Percentiles rank a stretch among this genome's conserved stretches.
These are phyloP conservation scores for Tanytarsus gracilentus DNA, from an alignment of 2,888 invertebrate species.

Conservation along the genomic window DNA sequence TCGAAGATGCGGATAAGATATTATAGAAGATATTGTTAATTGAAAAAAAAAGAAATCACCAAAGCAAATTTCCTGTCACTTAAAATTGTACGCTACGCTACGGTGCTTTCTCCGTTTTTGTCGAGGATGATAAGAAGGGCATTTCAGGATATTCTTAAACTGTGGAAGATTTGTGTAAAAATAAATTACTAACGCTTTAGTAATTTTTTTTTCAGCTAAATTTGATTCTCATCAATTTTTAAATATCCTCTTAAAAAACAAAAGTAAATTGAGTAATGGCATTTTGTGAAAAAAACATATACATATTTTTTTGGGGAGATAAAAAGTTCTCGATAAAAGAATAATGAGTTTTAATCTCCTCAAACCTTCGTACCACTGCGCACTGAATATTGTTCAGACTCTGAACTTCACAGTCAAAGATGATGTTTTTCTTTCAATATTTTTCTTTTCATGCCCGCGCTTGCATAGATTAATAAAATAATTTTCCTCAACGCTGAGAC, in stretches of 20 bases:
- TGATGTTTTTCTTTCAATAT: background rate
- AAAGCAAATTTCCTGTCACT: conserved; percentile 26
- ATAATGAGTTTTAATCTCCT: conserved; percentile 10
- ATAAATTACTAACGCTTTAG: too few relatives aligned
- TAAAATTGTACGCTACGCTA: background rate
- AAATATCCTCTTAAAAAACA: too few relatives aligned
- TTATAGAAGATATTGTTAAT: conserved; percentile 1
- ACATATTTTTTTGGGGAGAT: too few relatives aligned
- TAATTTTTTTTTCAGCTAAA: too few relatives aligned
- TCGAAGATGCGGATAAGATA: background rate
- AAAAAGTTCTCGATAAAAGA: too few relatives aligned
- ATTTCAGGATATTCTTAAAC: conserved; percentile 16
- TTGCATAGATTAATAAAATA: conserved; percentile 8
- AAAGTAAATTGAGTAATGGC: too few relatives aligned
- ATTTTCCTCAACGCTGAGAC: background rate
- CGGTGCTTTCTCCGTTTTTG: too few relatives aligned
- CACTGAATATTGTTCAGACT: background rate
- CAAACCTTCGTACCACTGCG: background rate
- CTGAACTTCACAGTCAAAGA: too few relatives aligned
- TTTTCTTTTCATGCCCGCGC: background rate
- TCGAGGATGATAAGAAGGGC: background rate
- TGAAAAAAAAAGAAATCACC: conserved; percentile 11
- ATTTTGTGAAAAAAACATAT: too few relatives aligned
- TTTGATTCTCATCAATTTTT: too few relatives aligned
- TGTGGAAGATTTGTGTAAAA: too few relatives aligned